These are phyloP conservation scores for Pollachius pollachius DNA, from an alignment of 2,113 vertebrate genomes.

Conservation along the genomic window DNA sequence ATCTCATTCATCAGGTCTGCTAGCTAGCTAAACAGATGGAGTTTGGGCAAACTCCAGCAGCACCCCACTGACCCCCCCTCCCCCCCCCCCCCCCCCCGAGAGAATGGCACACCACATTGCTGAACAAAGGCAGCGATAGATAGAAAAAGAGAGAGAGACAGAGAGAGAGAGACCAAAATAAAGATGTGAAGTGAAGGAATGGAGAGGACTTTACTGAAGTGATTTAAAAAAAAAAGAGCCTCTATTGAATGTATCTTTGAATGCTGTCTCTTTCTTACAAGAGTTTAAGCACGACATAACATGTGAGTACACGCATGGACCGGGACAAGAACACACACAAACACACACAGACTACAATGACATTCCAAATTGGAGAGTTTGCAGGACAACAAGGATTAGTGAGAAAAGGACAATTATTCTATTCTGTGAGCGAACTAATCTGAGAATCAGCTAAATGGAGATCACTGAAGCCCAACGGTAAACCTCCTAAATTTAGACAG, in stretches of 20 bases:
- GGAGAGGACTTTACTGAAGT: background rate
- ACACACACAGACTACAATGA: background rate
- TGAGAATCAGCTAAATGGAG: slow-evolving; percentile 21
- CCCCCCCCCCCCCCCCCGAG: slow-evolving; percentile 32
- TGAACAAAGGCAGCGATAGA: background rate
- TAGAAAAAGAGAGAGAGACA: slow-evolving; percentile 4
- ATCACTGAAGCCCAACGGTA: slow-evolving; percentile 8
- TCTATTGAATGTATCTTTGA: background rate
- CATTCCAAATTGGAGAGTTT: background rate
- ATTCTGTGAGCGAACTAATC: slow-evolving; percentile 17
- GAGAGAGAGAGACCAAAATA: background rate
- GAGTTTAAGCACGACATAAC: background rate
- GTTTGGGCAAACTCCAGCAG: slow-evolving; percentile 56
- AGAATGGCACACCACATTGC: slow-evolving; percentile 55
- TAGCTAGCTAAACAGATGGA: slow-evolving; percentile 65
- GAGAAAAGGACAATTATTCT: slow-evolving; percentile 15
- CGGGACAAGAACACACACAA: slow-evolving; percentile 4
- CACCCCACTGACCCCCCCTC: background rate
- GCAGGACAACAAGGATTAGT: background rate
- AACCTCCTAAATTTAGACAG: slow-evolving; percentile 18
- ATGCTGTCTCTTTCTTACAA: background rate
- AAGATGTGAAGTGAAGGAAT: background rate
- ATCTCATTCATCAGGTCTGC: slow-evolving; percentile 65
- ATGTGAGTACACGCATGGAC: background rate
- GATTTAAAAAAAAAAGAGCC: background rate